These are phyloP conservation scores for Neodiprion virginianus DNA, from an alignment of 1,140 invertebrate genomes.

Conservation along the genomic window DNA sequence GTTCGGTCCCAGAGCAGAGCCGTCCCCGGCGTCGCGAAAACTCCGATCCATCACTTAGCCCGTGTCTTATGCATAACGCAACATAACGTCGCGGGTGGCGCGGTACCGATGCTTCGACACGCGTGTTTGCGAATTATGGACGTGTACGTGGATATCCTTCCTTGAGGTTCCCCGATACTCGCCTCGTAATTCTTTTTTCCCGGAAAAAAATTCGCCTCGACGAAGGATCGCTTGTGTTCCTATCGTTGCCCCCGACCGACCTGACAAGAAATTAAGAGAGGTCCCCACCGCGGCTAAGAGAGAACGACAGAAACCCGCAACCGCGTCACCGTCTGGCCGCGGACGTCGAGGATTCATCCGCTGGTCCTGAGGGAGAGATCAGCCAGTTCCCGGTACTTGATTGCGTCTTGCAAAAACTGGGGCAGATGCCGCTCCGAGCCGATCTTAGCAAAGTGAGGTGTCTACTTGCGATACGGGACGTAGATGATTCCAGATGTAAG, in stretches of 20 bases:
- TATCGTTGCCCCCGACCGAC: too few species aligned
- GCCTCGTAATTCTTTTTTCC: too few species aligned
- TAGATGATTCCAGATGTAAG: slow-evolving; percentile 32
- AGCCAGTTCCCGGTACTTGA: slow-evolving; percentile 39
- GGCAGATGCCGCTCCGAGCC: slow-evolving; percentile 33
- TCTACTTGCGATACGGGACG: slow-evolving; percentile 39
- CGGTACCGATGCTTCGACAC: background rate
- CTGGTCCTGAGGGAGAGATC: slow-evolving; percentile 39
- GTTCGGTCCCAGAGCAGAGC: slow-evolving; percentile 31
- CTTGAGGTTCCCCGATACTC: too few species aligned
- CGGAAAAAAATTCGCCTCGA: too few species aligned
- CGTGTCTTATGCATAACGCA: slow-evolving; percentile 14
- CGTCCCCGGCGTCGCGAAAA: slow-evolving; percentile 31
- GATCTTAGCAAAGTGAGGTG: slow-evolving; percentile 31
- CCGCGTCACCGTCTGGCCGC: too few species aligned
- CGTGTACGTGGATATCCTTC: too few species aligned
- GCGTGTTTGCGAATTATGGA: too few species aligned
- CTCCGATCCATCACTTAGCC: slow-evolving; percentile 40
- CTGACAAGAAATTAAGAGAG: too few species aligned
- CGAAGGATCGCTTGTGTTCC: too few species aligned
- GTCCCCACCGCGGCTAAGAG: too few species aligned
- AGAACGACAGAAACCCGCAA: too few species aligned
- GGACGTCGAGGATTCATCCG: background rate
- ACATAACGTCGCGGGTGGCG: background rate
- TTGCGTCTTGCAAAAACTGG: slow-evolving; percentile 36